phyloP scores from a whole-genome alignment of 2,797 vertebrate genomes.

The Mormyrops boulengeri region DNA sequence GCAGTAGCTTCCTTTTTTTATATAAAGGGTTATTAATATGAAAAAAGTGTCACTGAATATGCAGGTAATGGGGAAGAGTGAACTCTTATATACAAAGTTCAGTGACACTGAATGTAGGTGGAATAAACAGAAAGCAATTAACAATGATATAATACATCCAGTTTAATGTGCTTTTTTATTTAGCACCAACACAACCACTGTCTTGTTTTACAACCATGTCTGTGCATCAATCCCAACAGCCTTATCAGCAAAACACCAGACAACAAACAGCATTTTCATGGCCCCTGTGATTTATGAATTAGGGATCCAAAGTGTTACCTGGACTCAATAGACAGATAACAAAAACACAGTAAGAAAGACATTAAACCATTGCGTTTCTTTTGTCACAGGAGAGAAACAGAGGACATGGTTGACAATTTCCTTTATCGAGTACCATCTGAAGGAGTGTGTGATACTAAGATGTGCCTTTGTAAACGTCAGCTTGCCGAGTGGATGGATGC shows the following conservation, averaged over 20 bases:
- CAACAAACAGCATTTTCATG: not conserved
- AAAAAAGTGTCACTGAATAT: not conserved
- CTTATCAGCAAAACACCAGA: not conserved
- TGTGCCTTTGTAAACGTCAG: not conserved
- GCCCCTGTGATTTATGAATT: not conserved
- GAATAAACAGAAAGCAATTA: not conserved
- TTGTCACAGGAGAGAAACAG: not conserved
- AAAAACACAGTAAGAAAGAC: not conserved
- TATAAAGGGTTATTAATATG: not conserved
- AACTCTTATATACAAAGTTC: not conserved
- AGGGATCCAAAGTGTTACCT: not conserved
- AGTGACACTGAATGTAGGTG: not conserved
- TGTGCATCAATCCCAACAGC: not conserved
- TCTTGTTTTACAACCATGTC: not conserved
- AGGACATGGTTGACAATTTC: not conserved
- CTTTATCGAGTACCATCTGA: not conserved
- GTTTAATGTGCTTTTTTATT: not conserved
- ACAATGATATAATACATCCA: not conserved
- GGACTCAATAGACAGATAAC: not conserved
- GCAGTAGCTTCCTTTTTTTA: not conserved
- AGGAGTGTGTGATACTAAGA: not conserved
- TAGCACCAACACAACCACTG: not conserved
- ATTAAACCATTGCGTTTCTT: not conserved
- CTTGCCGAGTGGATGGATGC: not conserved
- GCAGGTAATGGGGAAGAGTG: not conserved